Evolutionary conservation across 2,888 invertebrate species (phyloP), one percentile per base, ranked within the genome.

Genomic region (Xestoiulus laeticollis): DNA sequence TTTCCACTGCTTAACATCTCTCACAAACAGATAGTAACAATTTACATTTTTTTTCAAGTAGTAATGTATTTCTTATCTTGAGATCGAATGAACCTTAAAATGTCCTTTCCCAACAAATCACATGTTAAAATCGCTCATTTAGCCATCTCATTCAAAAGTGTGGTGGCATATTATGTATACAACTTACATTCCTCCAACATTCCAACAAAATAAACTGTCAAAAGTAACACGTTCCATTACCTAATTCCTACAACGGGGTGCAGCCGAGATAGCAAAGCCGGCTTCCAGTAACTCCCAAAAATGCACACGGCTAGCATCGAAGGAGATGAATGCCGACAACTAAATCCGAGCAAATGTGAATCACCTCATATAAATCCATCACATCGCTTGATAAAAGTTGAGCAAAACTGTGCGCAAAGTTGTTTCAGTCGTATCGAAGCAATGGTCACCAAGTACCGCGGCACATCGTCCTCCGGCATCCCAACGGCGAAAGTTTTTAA

Each of bases 281-380:
- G 78, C 30, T 26, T 78, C 78, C 78, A 78, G 30, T 78, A 78
- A 30, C 6, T 78, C 30, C 78, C 78, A 6, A 78, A 26, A 78
- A 12, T 78, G 22, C 26, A 26, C 30, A 30, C 78, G 30, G 78
- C 78, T 22, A 78, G 30, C 78, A 78, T 78, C 8, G 30, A 26
- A 14, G 2, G 26, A 38, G 5, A 38, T 1, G 38, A 38, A 38
- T 1, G 38, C 6, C 8, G 38, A 38, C 38, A 14, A 12, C 0
- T 78, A 78, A 78, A 78, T 30, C 78, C 78, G 78, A 78, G 78
- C 78, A 78, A 30, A 26, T 78, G 2, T 78, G 78, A 30, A 30
- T 30, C 78, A 78, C 78, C 14, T 3, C 14, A 12, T 2, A 30
- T 30, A 78, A 30, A 8, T 22, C 26, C 1, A 30, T 22, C 59